Percentiles rank a stretch among this genome's conserved stretches.
These are phyloP conservation scores for Cosmia trapezina DNA, from an alignment of 2,888 invertebrate species.

Conservation along the genomic window DNA sequence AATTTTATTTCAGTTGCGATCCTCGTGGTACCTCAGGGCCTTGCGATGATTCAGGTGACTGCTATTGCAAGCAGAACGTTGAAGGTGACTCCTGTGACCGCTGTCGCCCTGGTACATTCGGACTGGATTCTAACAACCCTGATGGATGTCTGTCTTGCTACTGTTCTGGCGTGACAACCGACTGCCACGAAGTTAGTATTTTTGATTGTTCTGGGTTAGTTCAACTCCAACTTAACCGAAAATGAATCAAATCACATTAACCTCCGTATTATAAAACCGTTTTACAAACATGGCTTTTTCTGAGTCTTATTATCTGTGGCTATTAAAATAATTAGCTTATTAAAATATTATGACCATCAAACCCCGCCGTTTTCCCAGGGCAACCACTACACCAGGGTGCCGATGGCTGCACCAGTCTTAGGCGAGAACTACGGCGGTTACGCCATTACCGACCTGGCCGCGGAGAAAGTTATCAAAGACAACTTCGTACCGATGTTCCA, in stretches of 20 bases:
- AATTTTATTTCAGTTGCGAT: constrained; percentile 58
- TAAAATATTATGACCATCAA: neutral
- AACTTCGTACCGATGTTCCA: constrained; percentile 80
- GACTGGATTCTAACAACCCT: constrained; percentile 92
- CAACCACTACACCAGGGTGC: constrained; percentile 77
- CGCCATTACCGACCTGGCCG: constrained; percentile 80
- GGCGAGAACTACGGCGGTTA: constrained; percentile 84
- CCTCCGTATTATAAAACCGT: neutral
- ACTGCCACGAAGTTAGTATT: constrained; percentile 92
- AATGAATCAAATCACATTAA: neutral
- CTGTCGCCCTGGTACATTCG: constrained; percentile 95
- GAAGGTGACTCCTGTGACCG: constrained; percentile 94
- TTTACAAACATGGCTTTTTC: neutral
- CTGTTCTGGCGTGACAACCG: constrained; percentile 95
- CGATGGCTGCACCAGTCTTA: constrained; percentile 82
- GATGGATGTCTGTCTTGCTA: constrained; percentile 96
- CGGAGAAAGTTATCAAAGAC: constrained; percentile 78
- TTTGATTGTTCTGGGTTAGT: neutral
- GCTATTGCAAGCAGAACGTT: constrained; percentile 94
- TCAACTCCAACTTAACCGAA: neutral
- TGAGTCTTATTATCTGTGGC: neutral
- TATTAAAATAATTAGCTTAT: neutral
- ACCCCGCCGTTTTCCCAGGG: constrained; percentile 69
- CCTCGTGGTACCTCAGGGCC: constrained; percentile 76
- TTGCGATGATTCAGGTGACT: constrained; percentile 85